These are phyloP conservation scores for Dipodomys ordii DNA, from an alignment of 2,113 vertebrate species.

Conservation along the genomic window DNA sequence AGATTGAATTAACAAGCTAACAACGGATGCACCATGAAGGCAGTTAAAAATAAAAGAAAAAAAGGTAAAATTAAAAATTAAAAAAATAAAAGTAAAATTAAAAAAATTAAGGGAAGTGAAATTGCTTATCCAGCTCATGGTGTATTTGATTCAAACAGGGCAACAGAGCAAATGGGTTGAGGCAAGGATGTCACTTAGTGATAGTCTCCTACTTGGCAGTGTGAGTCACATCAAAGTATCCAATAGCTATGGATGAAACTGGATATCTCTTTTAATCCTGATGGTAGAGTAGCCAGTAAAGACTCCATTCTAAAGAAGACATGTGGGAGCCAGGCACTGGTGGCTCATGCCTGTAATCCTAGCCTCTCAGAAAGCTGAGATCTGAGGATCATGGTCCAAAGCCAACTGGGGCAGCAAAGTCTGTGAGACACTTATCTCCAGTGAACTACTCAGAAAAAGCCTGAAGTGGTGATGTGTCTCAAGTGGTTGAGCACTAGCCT, in stretches of 20 bases:
- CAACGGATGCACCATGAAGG: not conserved
- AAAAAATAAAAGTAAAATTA: not conserved
- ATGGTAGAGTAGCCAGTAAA: not conserved
- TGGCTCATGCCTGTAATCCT: not conserved
- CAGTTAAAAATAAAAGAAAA: not conserved
- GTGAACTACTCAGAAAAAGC: too few species aligned
- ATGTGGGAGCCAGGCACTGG: not conserved
- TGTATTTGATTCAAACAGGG: not conserved
- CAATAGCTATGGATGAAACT: not conserved
- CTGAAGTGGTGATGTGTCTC: too few species aligned
- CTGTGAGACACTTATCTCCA: too few species aligned
- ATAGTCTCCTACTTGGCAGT: not conserved
- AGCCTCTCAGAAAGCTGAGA: too few species aligned
- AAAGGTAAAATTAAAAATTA: not conserved
- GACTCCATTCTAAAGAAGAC: not conserved
- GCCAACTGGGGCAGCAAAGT: too few species aligned
- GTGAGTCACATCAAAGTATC: not conserved
- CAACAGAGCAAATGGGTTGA: not conserved
- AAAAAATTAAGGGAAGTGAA: not conserved
- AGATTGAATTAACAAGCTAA: not conserved
- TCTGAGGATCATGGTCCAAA: too few species aligned
- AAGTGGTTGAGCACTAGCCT: too few species aligned
- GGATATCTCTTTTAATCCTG: not conserved
- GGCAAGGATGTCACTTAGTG: not conserved
- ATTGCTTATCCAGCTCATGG: slow-evolving; percentile 10